phyloP scores from a whole-genome alignment of 2,113 vertebrate species.

The Brachirus orientalis region DNA sequence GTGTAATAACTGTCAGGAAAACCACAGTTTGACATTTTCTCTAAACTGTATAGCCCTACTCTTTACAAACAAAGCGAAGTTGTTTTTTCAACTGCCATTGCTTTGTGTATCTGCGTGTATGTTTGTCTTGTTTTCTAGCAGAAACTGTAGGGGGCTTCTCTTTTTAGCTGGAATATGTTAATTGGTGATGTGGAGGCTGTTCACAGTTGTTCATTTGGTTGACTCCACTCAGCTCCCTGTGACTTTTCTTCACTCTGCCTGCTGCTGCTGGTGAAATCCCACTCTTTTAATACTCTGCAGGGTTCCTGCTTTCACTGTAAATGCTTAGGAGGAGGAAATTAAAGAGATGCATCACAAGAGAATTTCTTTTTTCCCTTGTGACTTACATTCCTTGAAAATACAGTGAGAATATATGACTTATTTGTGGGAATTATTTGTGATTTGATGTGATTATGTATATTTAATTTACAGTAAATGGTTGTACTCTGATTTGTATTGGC shows the following conservation, averaged over 20 bases:
- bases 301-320: slow-evolving; percentile 22
- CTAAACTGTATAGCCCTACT: no score
- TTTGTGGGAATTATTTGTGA: neutral
- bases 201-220: slow-evolving; percentile 27
- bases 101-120: neutral
- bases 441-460: neutral
- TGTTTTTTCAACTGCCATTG: slow-evolving; percentile 1
- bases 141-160: slow-evolving; percentile 18
- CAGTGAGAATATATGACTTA: neutral
- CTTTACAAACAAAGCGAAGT: no score
- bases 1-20: no score
- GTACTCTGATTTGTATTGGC: slow-evolving; percentile 42
- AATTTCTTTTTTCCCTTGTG: neutral
- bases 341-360: neutral
- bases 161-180: slow-evolving; percentile 32
- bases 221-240: slow-evolving; percentile 5
- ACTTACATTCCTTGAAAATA: neutral
- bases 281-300: neutral
- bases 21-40: no score
- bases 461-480: neutral
- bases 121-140: slow-evolving; percentile 6
- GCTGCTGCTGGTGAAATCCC: slow-evolving; percentile 19
- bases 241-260: neutral
- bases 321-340: slow-evolving; percentile 6
- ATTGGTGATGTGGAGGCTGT: slow-evolving; percentile 26